Percentiles rank a stretch among this genome's conserved stretches.
Evolutionary conservation across 1,140 invertebrate species (phyloP).

Genomic region (Hylaeus volcanicus): DNA sequence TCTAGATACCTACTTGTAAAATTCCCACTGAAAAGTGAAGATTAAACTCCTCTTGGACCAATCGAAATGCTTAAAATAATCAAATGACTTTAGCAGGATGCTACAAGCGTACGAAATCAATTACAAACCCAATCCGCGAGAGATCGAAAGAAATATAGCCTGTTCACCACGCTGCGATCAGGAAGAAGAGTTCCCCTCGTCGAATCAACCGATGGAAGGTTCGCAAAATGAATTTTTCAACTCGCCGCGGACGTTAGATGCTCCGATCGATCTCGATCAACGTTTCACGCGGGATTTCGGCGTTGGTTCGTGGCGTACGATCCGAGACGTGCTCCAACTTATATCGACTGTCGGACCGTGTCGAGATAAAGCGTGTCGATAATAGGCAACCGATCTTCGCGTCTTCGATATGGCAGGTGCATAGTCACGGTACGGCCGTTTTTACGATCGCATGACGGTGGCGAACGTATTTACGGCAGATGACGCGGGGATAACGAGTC

Average conservation of each 20-base stretch:
- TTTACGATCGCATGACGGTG: background rate
- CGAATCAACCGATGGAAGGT: too few relatives aligned
- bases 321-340: background rate
- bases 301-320: background rate
- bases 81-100: too few relatives aligned
- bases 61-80: too few relatives aligned
- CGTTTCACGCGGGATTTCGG: background rate
- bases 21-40: too few relatives aligned
- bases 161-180: too few relatives aligned
- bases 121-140: too few relatives aligned
- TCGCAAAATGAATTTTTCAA: too few relatives aligned
- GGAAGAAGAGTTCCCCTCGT: too few relatives aligned
- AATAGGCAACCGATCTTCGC: slow-evolving; percentile 9
- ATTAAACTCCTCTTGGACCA: too few relatives aligned
- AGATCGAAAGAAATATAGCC: too few relatives aligned
- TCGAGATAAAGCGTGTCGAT: slow-evolving; percentile 28
- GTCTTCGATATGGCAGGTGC: slow-evolving; percentile 25
- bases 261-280: background rate
- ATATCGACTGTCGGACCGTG: slow-evolving; percentile 12
- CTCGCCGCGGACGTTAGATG: background rate
- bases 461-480: background rate
- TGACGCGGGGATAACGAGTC: slow-evolving; percentile 8
- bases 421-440: slow-evolving; percentile 25
- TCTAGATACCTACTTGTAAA: too few relatives aligned
- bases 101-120: too few relatives aligned